These are phyloP conservation scores for Borostomias antarcticus DNA, from an alignment of 2,797 vertebrate species.

Conservation along the genomic window DNA sequence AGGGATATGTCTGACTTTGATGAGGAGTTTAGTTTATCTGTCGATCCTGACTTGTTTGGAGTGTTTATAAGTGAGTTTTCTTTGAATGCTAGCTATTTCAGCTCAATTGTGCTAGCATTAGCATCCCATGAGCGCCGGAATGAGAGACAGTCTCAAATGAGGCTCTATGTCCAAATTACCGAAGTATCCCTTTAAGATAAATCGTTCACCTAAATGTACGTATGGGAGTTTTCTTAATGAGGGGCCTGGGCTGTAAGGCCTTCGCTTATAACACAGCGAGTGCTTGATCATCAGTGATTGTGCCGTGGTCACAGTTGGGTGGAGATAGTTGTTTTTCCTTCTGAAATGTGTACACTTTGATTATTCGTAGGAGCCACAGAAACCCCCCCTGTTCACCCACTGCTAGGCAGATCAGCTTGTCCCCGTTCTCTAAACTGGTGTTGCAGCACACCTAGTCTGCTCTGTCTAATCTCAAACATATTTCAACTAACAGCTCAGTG, in stretches of 20 bases:
- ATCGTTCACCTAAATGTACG: too few relatives aligned
- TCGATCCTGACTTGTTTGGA: too few relatives aligned
- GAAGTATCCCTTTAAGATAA: too few relatives aligned
- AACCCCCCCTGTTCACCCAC: conserved; percentile 47
- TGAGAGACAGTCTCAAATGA: too few relatives aligned
- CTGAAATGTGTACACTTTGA: conserved; percentile 43
- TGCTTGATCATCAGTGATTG: conserved; percentile 37
- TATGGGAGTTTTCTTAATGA: too few relatives aligned
- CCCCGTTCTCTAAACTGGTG: conserved; percentile 39
- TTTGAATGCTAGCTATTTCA: too few relatives aligned
- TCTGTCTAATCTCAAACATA: conserved; percentile 43
- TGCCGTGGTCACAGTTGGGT: conserved; percentile 34
- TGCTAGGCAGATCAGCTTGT: conserved; percentile 44
- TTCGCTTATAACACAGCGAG: conserved; percentile 28
- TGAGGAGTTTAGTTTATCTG: too few relatives aligned
- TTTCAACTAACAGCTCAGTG: conserved; percentile 36
- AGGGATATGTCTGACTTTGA: too few relatives aligned
- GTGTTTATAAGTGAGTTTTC: too few relatives aligned
- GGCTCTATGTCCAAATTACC: too few relatives aligned
- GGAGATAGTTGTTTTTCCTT: conserved; percentile 49
- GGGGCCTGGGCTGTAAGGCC: background rate
- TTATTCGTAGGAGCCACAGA: conserved; percentile 56
- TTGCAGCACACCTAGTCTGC: conserved; percentile 31
- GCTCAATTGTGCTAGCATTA: too few relatives aligned
- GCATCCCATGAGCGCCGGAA: too few relatives aligned